phyloP scores from a whole-genome alignment of 2,888 invertebrate genomes.

The Melanophora roralis region DNA sequence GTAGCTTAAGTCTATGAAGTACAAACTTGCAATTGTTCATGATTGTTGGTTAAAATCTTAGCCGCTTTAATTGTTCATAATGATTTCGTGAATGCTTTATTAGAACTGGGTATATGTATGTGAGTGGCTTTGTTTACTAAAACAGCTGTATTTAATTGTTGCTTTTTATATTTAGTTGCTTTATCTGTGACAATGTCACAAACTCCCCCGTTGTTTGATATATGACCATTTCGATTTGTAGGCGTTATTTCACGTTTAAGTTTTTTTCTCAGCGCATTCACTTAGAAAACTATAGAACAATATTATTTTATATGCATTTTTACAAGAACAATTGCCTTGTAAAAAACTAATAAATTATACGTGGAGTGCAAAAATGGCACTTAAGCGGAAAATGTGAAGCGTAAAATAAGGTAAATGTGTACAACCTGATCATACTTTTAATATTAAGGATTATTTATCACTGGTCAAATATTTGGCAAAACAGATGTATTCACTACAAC shows the following conservation, averaged over 20 bases:
- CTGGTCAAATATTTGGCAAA: background rate
- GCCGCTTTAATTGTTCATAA: conserved; percentile 37
- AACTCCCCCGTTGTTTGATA: conserved; percentile 66
- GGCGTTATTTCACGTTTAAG: conserved; percentile 73
- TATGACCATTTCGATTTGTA: conserved; percentile 69
- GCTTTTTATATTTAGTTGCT: background rate
- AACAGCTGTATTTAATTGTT: too few relatives aligned
- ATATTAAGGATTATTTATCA: background rate
- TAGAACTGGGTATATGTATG: background rate
- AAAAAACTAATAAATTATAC: conserved; percentile 48
- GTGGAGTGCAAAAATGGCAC: conserved; percentile 33
- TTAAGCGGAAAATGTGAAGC: background rate
- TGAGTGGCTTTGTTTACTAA: too few relatives aligned
- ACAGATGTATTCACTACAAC: too few relatives aligned
- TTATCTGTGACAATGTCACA: conserved; percentile 54
- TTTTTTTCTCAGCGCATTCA: conserved; percentile 10
- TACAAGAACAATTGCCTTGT: conserved; percentile 28
- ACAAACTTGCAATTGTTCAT: conserved; percentile 19
- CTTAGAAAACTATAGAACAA: conserved; percentile 68
- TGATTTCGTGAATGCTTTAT: conserved; percentile 33
- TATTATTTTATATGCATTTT: conserved; percentile 65
- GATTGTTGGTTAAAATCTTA: background rate
- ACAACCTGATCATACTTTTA: background rate
- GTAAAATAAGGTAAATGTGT: conserved; percentile 3
- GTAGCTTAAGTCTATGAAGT: background rate